Conservation (phyloP, 2,888 invertebrate species). For the Baronia brevicornis region DNA sequence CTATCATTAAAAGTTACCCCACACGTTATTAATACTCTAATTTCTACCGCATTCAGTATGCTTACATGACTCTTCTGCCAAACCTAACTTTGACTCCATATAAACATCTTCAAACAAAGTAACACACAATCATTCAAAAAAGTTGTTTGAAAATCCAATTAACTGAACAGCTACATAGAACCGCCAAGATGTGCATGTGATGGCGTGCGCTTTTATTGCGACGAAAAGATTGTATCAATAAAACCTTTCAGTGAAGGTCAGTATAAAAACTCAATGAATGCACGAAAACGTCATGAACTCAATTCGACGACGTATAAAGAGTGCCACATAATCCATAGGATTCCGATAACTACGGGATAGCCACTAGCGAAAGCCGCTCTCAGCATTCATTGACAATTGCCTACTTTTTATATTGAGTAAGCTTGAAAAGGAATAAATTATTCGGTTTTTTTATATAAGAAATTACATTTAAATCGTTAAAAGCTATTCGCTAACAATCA, state of each 20-base stretch:
- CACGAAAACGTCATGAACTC: slow-evolving; percentile 1
- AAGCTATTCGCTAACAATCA: too few species aligned
- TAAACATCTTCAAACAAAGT: too few species aligned
- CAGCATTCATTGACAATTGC: neutral
- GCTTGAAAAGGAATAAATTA: neutral
- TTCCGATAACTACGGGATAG: slow-evolving; percentile 3
- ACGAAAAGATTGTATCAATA: slow-evolving; percentile 5
- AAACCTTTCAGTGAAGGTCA: slow-evolving; percentile 3
- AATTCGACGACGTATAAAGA: neutral
- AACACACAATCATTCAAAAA: too few species aligned
- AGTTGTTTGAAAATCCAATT: neutral
- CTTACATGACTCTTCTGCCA: too few species aligned
- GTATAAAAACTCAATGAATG: slow-evolving; percentile 5
- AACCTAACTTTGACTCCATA: too few species aligned
- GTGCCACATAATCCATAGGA: neutral
- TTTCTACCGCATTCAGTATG: too few species aligned
- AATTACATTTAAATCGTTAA: too few species aligned
- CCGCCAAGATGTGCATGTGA: neutral
- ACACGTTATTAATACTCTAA: too few species aligned
- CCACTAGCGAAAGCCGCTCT: neutral
- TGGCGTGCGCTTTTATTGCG: slow-evolving; percentile 4
- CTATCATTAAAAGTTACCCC: too few species aligned
- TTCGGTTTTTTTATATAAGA: too few species aligned
- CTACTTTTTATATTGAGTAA: neutral
- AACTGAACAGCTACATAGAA: neutral